A percentile compares a stretch with the other conserved stretches of the same genome.
Evolutionary conservation across 2,888 invertebrate genomes (phyloP).

Genomic region (Hyles lineata): DNA sequence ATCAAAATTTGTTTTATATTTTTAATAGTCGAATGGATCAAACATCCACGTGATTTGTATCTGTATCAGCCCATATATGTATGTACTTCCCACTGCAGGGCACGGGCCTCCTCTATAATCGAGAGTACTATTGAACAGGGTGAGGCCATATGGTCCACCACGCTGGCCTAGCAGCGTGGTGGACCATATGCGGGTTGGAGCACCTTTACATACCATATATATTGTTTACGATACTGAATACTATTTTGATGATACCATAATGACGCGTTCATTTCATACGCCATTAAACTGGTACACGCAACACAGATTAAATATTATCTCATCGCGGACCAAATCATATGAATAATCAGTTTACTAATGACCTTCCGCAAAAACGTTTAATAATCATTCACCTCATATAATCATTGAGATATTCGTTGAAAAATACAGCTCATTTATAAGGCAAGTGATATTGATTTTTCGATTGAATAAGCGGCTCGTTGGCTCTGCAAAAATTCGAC

Average conservation of each 20-base stretch:
- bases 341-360: not conserved
- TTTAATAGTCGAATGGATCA: not conserved
- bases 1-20: not conserved
- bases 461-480: conserved; percentile 70
- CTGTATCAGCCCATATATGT: too few species aligned
- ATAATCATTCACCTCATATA: not conserved
- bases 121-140: too few species aligned
- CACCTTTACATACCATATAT: too few species aligned
- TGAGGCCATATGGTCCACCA: too few species aligned
- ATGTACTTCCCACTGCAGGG: too few species aligned
- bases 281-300: not conserved
- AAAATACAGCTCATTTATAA: conserved; percentile 53
- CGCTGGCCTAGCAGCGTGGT: too few species aligned
- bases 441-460: conserved; percentile 66
- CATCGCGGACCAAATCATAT: not conserved
- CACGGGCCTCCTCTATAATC: too few species aligned
- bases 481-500: conserved; percentile 68
- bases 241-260: not conserved
- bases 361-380: not conserved
- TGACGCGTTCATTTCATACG: too few species aligned
- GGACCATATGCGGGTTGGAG: too few species aligned
- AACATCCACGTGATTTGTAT: too few species aligned
- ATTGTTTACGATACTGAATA: not conserved
- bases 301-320: conserved; percentile 2
- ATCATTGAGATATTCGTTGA: conserved; percentile 42